Evolutionary conservation across 1,140 invertebrate species (phyloP), one percentile per base, ranked within the genome.

Genomic region (Apis laboriosa): DNA sequence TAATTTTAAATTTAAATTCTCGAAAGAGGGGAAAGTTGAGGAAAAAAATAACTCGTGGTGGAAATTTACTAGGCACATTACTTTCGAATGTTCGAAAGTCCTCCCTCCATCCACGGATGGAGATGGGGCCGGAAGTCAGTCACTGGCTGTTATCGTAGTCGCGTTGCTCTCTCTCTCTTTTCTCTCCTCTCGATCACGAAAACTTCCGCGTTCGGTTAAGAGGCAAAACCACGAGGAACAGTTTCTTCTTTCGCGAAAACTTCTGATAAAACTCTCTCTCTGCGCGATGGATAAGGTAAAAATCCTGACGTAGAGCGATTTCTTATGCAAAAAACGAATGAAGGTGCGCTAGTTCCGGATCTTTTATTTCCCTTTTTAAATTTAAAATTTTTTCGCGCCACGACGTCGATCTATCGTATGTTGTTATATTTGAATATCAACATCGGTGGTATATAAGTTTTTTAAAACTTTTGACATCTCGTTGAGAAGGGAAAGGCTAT

Each of bases 131-230:
- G 80, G 73, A 81, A 81, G 80, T 81, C 73, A 77, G 73, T 66
- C 61, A 81, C 73, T 66, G 63, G 70, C 70, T 73, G 80, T 77
- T 81, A 81, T 81, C 80, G 55, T 73, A 76, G 71, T 63, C 53
- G 17, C 79, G 53, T 49, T 56, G 58, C 64, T 76, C 80, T 68
- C 61, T 64, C 55, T n/a, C 55, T 17, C 15, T 19, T 43, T 3
- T 8, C 55, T 0, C 55, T 63, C 61, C 21, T 77, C 63, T 81
- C 80, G 73, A 81, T 81, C 80, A 55, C 55, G 58, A 21, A 56
- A 81, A 81, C 55, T 81, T 81, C 24, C 55, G 12, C 53, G 51
- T 64, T 81, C 63, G 21, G 60, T 12, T 1, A 15, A 28, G 53
- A n/a, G 51, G 73, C 58, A 51, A 77, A 81, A 81, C 73, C 80